Evolutionary conservation across 2,888 invertebrate genomes (phyloP).

Genomic region (Steromphala cineraria): DNA sequence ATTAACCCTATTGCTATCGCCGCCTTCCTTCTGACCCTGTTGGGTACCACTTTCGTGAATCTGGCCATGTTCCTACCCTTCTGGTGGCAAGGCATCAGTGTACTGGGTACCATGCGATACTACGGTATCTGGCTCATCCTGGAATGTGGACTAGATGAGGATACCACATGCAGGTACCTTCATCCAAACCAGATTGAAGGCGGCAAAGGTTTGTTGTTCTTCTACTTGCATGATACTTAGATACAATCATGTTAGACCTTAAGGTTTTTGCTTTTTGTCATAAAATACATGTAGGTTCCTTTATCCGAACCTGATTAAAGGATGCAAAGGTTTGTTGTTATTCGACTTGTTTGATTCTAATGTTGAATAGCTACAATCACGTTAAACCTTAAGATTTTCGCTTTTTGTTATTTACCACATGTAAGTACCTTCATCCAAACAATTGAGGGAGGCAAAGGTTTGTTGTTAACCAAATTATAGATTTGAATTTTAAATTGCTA

Average conservation of each 20-base stretch:
- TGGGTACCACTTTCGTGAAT: slow-evolving; percentile 24
- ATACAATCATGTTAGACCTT: neutral
- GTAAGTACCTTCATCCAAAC: too few relatives aligned
- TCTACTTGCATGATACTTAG: neutral
- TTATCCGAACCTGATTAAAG: too few relatives aligned
- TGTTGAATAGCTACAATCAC: too few relatives aligned
- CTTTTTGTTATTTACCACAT: too few relatives aligned
- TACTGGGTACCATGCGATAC: neutral
- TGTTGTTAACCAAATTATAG: too few relatives aligned
- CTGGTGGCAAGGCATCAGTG: slow-evolving; percentile 31
- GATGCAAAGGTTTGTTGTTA: too few relatives aligned
- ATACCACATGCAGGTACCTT: neutral
- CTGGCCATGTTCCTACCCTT: slow-evolving; percentile 29
- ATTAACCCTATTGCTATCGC: slow-evolving; percentile 34
- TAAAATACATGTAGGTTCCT: too few relatives aligned
- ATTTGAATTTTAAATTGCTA: too few relatives aligned
- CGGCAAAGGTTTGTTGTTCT: slow-evolving; percentile 31
- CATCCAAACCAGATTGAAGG: slow-evolving; percentile 29
- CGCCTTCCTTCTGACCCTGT: slow-evolving; percentile 33
- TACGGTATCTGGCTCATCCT: slow-evolving; percentile 35
- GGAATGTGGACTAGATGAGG: slow-evolving; percentile 1
- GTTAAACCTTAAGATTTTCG: too few relatives aligned
- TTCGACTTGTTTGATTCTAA: too few relatives aligned
- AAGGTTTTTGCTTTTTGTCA: too few relatives aligned
- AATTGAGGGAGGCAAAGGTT: too few relatives aligned